phyloP scores from a whole-genome alignment of 2,113 vertebrate species.

The Sinosuthora webbiana region DNA sequence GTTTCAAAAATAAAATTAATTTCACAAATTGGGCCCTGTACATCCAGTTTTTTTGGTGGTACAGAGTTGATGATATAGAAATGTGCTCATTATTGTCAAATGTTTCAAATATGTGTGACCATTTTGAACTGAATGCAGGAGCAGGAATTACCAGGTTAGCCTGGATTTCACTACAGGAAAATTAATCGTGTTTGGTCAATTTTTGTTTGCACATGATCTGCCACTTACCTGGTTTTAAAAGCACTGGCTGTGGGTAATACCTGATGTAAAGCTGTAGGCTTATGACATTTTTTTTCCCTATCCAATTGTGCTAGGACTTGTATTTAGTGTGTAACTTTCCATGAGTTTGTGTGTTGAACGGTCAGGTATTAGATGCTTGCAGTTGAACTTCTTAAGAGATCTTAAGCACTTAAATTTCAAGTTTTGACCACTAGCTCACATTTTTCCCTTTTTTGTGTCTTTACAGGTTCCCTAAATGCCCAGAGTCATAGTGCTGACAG shows the following conservation, averaged over 20 bases:
- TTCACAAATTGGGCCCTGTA: constrained; percentile 12
- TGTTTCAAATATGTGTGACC: not conserved
- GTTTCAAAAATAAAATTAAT: constrained; percentile 75
- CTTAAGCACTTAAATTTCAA: not conserved
- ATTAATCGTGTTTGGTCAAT: not conserved
- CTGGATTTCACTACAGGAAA: not conserved
- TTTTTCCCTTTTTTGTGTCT: not conserved
- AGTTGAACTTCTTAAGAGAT: not conserved
- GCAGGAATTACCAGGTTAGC: not conserved
- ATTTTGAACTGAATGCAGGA: not conserved
- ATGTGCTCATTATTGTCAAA: not conserved
- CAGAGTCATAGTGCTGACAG: rapidly evolving
- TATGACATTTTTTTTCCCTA: rapidly evolving
- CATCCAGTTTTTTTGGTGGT: not conserved
- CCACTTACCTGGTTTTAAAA: not conserved
- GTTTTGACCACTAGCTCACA: not conserved
- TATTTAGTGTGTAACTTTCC: not conserved
- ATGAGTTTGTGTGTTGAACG: not conserved
- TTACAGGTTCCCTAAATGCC: not conserved
- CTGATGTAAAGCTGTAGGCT: not conserved
- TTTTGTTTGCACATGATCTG: not conserved
- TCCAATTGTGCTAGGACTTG: not conserved
- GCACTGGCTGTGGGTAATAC: not conserved
- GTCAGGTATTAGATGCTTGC: not conserved
- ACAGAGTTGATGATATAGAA: not conserved